These are phyloP conservation scores for Eustalomyia histrio DNA, from an alignment of 2,888 invertebrate genomes.

Conservation along the genomic window DNA sequence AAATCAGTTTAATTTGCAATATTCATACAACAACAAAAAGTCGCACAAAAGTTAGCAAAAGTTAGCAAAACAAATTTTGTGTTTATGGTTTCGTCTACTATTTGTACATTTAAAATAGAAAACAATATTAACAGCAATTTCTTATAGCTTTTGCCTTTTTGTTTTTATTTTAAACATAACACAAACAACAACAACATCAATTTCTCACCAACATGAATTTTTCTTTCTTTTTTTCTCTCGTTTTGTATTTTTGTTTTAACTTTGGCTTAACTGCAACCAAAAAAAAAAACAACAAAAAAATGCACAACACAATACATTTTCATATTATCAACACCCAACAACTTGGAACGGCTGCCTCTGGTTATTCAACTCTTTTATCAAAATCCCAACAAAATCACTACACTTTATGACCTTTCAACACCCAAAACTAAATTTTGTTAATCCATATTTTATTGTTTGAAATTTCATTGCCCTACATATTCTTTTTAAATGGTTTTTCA, in stretches of 20 bases:
- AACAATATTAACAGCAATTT: not conserved
- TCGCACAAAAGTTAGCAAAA: not conserved
- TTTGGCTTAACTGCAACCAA: constrained; percentile 40
- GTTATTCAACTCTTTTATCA: constrained; percentile 51
- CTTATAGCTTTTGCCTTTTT: not conserved
- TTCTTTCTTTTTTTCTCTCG: constrained; percentile 61
- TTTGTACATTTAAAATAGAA: not conserved
- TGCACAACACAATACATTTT: constrained; percentile 57
- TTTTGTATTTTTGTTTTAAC: constrained; percentile 14
- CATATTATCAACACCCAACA: constrained; percentile 50
- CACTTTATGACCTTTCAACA: constrained; percentile 20
- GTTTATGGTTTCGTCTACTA: not conserved
- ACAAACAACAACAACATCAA: constrained; percentile 27
- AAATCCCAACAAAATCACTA: constrained; percentile 9
- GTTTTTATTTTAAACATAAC: not conserved
- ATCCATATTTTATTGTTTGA: constrained; percentile 40
- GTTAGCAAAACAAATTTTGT: constrained; percentile 6
- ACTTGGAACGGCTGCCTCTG: constrained; percentile 61
- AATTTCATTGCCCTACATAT: constrained; percentile 9
- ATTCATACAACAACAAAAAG: no score
- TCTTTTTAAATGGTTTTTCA: constrained; percentile 54
- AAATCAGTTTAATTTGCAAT: constrained; percentile 18
- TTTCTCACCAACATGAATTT: constrained; percentile 62
- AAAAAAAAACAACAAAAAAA: constrained; percentile 33
- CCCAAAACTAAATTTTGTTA: constrained; percentile 19